Evolutionary conservation across 2,113 vertebrate species (phyloP).

Genomic region (Laticauda laticaudata): DNA sequence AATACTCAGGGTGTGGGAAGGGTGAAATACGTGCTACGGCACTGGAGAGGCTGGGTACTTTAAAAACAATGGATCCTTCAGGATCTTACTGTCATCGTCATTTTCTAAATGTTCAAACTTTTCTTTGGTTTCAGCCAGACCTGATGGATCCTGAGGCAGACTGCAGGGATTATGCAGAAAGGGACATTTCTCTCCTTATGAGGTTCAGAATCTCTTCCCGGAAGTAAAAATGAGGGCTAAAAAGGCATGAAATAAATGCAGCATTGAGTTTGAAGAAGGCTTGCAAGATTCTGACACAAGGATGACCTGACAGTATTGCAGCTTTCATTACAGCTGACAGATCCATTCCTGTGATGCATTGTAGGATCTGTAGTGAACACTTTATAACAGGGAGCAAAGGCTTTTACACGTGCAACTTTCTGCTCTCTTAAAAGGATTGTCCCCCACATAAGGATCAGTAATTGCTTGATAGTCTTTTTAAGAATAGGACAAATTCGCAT

Average conservation of each 20-base stretch:
- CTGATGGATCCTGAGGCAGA: conserved; percentile 10
- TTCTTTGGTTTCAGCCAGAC: neutral
- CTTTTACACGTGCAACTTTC: conserved; percentile 52
- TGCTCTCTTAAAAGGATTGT: conserved; percentile 42
- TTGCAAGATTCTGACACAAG: conserved; percentile 44
- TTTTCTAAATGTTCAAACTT: conserved; percentile 32
- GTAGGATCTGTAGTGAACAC: conserved; percentile 66
- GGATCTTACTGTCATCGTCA: conserved; percentile 44
- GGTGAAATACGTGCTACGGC: conserved; percentile 65
- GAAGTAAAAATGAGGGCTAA: rapidly evolving
- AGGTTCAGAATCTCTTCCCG: neutral
- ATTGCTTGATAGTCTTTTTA: conserved; percentile 63
- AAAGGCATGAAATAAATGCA: conserved; percentile 55
- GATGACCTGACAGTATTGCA: conserved; percentile 27
- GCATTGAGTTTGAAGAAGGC: conserved; percentile 55
- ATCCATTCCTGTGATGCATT: conserved; percentile 60
- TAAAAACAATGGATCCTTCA: conserved; percentile 52
- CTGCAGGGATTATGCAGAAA: conserved; percentile 2
- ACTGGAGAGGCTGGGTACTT: conserved; percentile 29
- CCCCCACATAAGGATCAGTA: conserved; percentile 67
- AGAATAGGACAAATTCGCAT: neutral
- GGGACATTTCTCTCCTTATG: neutral
- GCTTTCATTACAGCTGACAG: conserved; percentile 73
- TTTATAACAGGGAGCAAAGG: conserved; percentile 84
- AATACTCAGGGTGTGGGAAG: conserved; percentile 10